phyloP scores from a whole-genome alignment of 2,113 vertebrate species.

The Chiloscyllium plagiosum region DNA sequence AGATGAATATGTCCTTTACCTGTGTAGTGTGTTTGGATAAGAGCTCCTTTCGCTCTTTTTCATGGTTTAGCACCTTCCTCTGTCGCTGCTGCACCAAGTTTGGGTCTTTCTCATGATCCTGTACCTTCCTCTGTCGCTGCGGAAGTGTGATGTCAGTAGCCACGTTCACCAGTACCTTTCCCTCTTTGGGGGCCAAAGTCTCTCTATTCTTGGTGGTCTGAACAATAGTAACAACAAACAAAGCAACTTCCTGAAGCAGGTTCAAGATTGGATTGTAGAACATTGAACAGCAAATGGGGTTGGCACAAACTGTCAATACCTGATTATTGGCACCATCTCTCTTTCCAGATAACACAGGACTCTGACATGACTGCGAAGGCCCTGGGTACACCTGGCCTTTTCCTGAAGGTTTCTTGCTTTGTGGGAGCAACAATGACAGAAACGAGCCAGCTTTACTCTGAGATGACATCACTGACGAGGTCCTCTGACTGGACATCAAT shows the following conservation, averaged over 20 bases:
- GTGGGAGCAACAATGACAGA: conserved; percentile 81
- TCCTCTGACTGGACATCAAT: conserved; percentile 78
- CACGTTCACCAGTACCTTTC: conserved; percentile 53
- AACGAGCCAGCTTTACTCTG: conserved; percentile 74
- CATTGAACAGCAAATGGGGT: not conserved
- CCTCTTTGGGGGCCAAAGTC: conserved; percentile 55
- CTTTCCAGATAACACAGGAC: conserved; percentile 53
- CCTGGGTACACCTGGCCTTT: conserved; percentile 50
- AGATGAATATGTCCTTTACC: conserved; percentile 51
- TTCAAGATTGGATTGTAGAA: not conserved
- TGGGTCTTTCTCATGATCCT: conserved; percentile 80
- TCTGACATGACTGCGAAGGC: conserved; percentile 60
- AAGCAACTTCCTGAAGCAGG: not conserved
- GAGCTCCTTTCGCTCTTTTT: conserved; percentile 87
- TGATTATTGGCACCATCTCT: conserved; percentile 65
- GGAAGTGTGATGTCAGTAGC: conserved; percentile 49
- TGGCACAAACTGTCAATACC: conserved; percentile 55
- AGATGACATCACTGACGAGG: conserved; percentile 55
- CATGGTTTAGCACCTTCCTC: conserved; percentile 77
- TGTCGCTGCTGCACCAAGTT: conserved; percentile 59
- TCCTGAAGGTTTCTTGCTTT: conserved; percentile 68
- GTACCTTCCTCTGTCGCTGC: conserved; percentile 71
- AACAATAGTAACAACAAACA: conserved; percentile 41
- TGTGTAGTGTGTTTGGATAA: conserved; percentile 68
- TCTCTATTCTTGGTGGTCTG: conserved; percentile 77